phyloP scores from a whole-genome alignment of 2,888 invertebrate genomes.

The Caenorhabditis wallacei region DNA sequence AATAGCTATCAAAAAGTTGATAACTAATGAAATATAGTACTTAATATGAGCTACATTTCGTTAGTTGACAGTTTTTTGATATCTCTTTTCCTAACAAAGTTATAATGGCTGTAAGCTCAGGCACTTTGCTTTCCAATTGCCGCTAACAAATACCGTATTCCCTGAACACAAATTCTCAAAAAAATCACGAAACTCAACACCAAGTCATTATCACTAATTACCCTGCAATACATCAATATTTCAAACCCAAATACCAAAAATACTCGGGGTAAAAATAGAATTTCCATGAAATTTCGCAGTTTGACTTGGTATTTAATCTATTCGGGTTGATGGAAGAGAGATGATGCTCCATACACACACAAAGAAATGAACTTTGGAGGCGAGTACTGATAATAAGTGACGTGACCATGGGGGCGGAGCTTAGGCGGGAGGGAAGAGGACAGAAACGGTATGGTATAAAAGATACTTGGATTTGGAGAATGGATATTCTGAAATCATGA shows the following conservation, averaged over 20 bases:
- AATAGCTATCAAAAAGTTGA: too few species aligned
- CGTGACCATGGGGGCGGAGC: conserved; percentile 32
- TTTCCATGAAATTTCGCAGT: conserved; percentile 56
- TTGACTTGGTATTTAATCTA: conserved; percentile 16
- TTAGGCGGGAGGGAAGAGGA: neutral
- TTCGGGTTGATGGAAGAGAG: conserved; percentile 10
- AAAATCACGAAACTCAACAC: neutral
- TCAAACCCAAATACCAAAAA: conserved; percentile 32
- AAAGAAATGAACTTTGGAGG: conserved; percentile 30
- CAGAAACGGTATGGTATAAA: conserved; percentile 13
- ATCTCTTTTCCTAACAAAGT: too few species aligned
- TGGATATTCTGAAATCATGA: conserved; percentile 10
- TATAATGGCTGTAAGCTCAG: too few species aligned
- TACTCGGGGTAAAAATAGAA: conserved; percentile 39
- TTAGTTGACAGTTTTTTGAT: too few species aligned
- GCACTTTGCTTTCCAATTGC: too few species aligned
- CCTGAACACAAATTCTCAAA: neutral
- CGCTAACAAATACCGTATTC: conserved; percentile 1
- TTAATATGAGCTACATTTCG: too few species aligned
- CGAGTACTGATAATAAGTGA: conserved; percentile 16
- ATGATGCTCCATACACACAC: conserved; percentile 8
- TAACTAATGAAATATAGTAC: too few species aligned
- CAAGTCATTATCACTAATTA: conserved; percentile 29
- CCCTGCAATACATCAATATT: conserved; percentile 4
- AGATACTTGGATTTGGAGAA: neutral